Evolutionary conservation across 2,888 invertebrate genomes (phyloP).

Genomic region (Lapara coniferarum): DNA sequence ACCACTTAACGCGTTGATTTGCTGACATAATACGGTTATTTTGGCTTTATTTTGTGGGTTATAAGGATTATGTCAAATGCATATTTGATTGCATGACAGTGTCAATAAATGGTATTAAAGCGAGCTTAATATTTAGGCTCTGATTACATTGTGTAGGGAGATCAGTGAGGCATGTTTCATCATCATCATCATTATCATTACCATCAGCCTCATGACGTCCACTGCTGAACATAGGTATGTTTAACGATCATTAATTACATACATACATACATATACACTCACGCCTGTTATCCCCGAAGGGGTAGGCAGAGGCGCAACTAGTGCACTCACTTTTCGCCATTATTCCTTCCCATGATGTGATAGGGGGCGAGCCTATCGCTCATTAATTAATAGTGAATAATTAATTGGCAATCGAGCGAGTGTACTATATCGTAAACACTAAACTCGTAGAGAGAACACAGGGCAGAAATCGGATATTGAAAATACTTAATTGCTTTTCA

Average conservation of each 20-base stretch:
- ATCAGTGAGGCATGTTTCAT: conserved; percentile 15
- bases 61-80: conserved; percentile 20
- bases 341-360: no score
- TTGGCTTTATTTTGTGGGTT: neutral
- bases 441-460: no score
- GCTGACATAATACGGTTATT: neutral
- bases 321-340: no score
- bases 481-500: neutral
- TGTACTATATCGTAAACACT: no score
- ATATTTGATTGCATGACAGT: conserved; percentile 9
- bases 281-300: no score
- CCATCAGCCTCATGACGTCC: no score
- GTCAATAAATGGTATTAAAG: conserved; percentile 58
- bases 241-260: no score
- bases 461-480: neutral
- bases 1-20: conserved; percentile 25
- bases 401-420: neutral
- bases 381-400: conserved; percentile 19
- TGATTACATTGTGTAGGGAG: conserved; percentile 18
- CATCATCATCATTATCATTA: no score
- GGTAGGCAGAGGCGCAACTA: no score
- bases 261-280: no score
- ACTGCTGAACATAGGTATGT: no score
- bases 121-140: conserved; percentile 58
- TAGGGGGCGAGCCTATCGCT: no score